These are phyloP conservation scores for Trypoxylus dichotomus DNA, from an alignment of 1,140 invertebrate genomes.

Conservation along the genomic window DNA sequence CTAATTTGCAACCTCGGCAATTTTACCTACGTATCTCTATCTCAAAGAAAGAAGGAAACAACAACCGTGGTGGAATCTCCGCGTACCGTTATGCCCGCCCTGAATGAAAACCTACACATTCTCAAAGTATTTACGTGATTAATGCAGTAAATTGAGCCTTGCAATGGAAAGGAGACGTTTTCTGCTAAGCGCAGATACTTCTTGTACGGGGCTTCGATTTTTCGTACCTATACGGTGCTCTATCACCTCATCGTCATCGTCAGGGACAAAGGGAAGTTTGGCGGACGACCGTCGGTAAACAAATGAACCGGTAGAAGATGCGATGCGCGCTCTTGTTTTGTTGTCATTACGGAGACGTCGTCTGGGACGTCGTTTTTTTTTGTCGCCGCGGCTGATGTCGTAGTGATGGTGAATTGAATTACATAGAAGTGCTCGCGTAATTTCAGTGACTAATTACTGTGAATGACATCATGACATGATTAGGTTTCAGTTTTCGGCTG, in stretches of 20 bases:
- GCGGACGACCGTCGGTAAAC: not conserved
- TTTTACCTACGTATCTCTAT: no score
- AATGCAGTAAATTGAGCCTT: constrained; percentile 52
- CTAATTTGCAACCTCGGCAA: no score
- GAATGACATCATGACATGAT: constrained; percentile 2
- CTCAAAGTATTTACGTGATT: constrained; percentile 51
- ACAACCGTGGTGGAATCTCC: constrained; percentile 37
- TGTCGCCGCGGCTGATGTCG: not conserved
- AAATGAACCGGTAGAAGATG: not conserved
- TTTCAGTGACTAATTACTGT: not conserved
- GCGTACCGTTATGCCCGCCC: constrained; percentile 43
- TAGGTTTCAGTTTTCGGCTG: not conserved
- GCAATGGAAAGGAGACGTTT: constrained; percentile 46
- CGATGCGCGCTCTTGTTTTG: not conserved
- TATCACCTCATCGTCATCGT: not conserved
- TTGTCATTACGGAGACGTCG: not conserved
- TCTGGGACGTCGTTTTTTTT: not conserved
- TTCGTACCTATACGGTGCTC: not conserved
- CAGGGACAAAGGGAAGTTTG: not conserved
- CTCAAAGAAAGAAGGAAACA: not conserved
- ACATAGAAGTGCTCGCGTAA: not conserved
- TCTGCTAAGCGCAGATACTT: constrained; percentile 37
- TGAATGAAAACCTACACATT: constrained; percentile 53
- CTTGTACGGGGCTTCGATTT: constrained; percentile 18
- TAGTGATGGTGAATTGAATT: constrained; percentile 1